Evolutionary conservation across 2,888 invertebrate species (phyloP), one percentile per base, ranked within the genome.

Genomic region (Phrixothrix hirtus): DNA sequence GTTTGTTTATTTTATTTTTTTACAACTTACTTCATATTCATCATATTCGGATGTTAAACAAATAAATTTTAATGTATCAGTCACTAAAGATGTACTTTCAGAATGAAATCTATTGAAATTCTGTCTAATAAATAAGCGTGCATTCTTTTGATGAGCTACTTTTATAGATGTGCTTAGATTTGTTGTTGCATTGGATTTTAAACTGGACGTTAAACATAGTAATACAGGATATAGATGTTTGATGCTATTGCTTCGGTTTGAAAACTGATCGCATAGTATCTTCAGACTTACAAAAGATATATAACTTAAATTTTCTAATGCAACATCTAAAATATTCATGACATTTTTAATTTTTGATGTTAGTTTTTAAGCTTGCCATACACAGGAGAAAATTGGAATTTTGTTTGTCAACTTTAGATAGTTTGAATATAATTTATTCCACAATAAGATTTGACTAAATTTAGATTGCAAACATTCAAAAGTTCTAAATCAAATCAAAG

Each of bases 201-300:
- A 29, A 29, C 29, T 29, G 9, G 29, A 29, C 11, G 29, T 29
- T 10, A 29, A 29, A 10, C 29, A 29, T 29, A 29, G n/a, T 10
- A 29, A 10, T 2, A 29, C 11, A 10, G 9, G 9, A 29, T 29
- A 10, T 10, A 29, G 11, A 10, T 29, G 9, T 2, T 29, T 29
- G 9, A 29, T 29, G 29, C 21, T 7, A 7, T 21, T 21, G 3
- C 21, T 21, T 21, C 7, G 21, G 4, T 21, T 21, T 7, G 21
- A 21, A 21, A 21, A 21, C 21, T 21, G 3, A 7, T 3, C 7
- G 21, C 21, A 21, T 3, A 21, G 21, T 21, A 21, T 21, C 7
- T 21, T 21, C 7, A 21, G 7, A 7, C 21, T 7, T 7, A 21
- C 4, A 21, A 21, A 21, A 21, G 21, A 3, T 5, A 7, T 21